Percentiles rank a stretch among this genome's conserved stretches.
These are phyloP conservation scores for Pyralis farinalis DNA, from an alignment of 2,888 invertebrate species.

Conservation along the genomic window DNA sequence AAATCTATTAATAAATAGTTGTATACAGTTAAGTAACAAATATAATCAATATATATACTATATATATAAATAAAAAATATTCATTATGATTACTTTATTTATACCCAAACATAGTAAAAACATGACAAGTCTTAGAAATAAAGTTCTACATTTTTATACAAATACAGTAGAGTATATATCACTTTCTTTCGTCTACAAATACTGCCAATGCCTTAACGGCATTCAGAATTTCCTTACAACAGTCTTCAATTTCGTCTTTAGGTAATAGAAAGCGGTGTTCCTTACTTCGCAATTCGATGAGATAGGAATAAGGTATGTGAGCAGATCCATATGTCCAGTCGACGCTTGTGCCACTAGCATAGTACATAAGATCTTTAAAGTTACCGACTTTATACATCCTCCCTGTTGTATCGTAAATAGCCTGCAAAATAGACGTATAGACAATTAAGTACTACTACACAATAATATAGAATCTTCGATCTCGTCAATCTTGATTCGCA, in stretches of 20 bases:
- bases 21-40: too few species aligned
- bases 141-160: too few species aligned
- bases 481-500: too few species aligned
- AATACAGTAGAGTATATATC: constrained; percentile 25
- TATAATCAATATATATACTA: too few species aligned
- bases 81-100: too few species aligned
- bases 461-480: not conserved
- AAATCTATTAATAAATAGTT: too few species aligned
- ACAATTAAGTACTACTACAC: not conserved
- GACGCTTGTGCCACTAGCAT: constrained; percentile 65
- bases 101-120: not conserved
- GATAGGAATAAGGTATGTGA: constrained; percentile 64
- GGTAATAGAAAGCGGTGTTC: constrained; percentile 55
- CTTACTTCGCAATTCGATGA: constrained; percentile 61
- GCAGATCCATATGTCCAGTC: constrained; percentile 73
- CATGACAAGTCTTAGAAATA: too few species aligned
- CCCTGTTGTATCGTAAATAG: constrained; percentile 59
- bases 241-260: constrained; percentile 53
- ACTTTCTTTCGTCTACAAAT: constrained; percentile 54
- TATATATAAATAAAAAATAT: too few species aligned
- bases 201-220: constrained; percentile 51
- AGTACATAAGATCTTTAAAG: constrained; percentile 69
- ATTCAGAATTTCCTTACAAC: constrained; percentile 53
- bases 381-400: constrained; percentile 71
- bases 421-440: constrained; percentile 43